Evolutionary conservation across 2,797 vertebrate genomes (phyloP).

Genomic region (Remorina albescens): DNA sequence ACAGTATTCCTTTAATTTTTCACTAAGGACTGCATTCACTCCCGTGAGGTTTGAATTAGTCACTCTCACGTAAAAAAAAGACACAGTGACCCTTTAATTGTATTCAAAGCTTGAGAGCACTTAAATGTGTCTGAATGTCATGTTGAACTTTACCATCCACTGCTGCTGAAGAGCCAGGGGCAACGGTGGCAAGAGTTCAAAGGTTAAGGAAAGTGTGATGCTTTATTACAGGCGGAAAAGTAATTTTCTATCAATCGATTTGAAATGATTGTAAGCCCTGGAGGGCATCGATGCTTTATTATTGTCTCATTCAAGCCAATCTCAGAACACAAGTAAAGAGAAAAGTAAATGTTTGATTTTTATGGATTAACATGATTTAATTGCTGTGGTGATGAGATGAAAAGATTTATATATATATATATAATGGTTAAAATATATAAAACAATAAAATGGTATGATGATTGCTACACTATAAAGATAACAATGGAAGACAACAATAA

Average conservation of each 20-base stretch:
- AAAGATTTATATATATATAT: background rate
- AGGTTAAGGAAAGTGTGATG: slow-evolving; percentile 78
- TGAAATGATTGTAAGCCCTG: slow-evolving; percentile 71
- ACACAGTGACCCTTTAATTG: slow-evolving; percentile 50
- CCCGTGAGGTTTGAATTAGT: slow-evolving; percentile 26
- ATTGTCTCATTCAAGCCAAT: slow-evolving; percentile 65
- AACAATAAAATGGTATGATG: background rate
- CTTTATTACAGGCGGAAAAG: slow-evolving; percentile 74
- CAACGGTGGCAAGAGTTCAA: slow-evolving; percentile 76
- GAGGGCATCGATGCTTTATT: slow-evolving; percentile 72
- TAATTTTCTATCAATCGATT: slow-evolving; percentile 83
- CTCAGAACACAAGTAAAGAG: slow-evolving; percentile 29
- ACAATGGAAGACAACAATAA: background rate
- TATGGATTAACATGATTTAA: slow-evolving; percentile 9
- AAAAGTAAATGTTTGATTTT: slow-evolving; percentile 27
- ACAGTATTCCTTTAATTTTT: slow-evolving; percentile 5
- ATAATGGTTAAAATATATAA: background rate
- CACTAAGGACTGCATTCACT: slow-evolving; percentile 11
- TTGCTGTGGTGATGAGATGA: background rate
- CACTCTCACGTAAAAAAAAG: slow-evolving; percentile 20
- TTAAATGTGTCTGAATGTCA: slow-evolving; percentile 62
- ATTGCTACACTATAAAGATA: background rate
- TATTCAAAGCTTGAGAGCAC: slow-evolving; percentile 50
- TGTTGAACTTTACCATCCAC: slow-evolving; percentile 70
- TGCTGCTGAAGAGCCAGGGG: slow-evolving; percentile 68